These are phyloP conservation scores for Eubasilissa regina DNA, from an alignment of 1,140 invertebrate species.

Conservation along the genomic window DNA sequence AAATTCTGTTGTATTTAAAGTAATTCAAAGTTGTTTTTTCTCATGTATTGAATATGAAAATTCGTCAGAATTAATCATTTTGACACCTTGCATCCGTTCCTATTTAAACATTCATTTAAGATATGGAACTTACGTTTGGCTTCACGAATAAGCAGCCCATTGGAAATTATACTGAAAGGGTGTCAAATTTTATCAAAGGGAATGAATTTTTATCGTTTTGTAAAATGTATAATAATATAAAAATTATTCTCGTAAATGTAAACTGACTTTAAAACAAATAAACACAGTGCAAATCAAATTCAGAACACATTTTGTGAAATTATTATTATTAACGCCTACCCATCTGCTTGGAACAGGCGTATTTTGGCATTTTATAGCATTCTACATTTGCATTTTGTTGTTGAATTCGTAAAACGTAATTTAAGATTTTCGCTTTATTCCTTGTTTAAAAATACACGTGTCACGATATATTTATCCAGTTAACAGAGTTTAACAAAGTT, in stretches of 20 bases:
- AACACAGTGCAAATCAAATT: no score
- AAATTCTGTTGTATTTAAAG: not conserved
- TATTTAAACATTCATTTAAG: not conserved
- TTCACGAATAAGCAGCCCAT: constrained; percentile 24
- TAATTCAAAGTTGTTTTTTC: not conserved
- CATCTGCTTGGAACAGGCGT: no score
- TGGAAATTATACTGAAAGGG: not conserved
- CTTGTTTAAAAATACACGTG: no score
- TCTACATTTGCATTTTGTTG: no score
- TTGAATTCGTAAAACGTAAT: no score
- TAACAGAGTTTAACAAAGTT: no score
- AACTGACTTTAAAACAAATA: not conserved
- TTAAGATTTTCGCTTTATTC: no score
- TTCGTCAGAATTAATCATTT: not conserved
- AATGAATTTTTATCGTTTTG: not conserved
- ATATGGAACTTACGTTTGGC: constrained; percentile 1
- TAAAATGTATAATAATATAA: constrained; percentile 20
- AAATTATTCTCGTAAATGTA: constrained; percentile 22
- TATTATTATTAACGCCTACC: no score
- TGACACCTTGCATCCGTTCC: not conserved
- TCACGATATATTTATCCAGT: no score
- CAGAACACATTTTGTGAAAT: no score
- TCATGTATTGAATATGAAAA: not conserved
- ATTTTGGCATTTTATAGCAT: no score
- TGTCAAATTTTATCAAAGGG: constrained; percentile 4